Conservation (phyloP, 2,888 invertebrate species). For the Neoaliturus tenellus region DNA sequence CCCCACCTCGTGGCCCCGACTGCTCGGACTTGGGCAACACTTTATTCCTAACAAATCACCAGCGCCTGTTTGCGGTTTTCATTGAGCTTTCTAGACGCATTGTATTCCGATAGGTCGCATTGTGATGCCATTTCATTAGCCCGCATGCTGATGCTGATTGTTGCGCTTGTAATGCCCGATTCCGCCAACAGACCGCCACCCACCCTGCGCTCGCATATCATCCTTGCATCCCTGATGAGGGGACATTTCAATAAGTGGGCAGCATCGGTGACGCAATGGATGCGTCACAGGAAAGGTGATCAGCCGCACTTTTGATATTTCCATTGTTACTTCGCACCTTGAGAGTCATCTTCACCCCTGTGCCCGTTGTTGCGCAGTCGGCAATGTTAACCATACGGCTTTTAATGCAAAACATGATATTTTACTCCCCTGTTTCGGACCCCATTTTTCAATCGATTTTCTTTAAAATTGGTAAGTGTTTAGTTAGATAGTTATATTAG, state of each 20-base stretch:
- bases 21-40: background rate
- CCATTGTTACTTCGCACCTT: no score
- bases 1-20: background rate
- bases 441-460: no score
- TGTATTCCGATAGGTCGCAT: constrained; percentile 33
- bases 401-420: no score
- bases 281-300: background rate
- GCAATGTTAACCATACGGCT: no score
- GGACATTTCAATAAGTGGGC: constrained; percentile 17
- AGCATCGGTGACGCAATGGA: background rate
- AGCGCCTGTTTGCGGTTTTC: constrained; percentile 15
- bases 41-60: constrained; percentile 21
- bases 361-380: no score
- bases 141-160: constrained; percentile 21
- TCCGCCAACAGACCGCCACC: constrained; percentile 21
- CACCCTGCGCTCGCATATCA: constrained; percentile 16
- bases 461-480: no score
- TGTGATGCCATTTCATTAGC: constrained; percentile 18
- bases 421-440: no score
- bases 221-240: constrained; percentile 14
- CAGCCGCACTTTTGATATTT: no score
- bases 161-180: constrained; percentile 25
- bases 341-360: no score
- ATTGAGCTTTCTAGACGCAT: constrained; percentile 23
- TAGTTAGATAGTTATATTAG: no score